A percentile compares a stretch with the other conserved stretches of the same genome.
These are phyloP conservation scores for Bergia sp. DNA, from an alignment of 92 coral and sea anemone species.

Conservation along the genomic window DNA sequence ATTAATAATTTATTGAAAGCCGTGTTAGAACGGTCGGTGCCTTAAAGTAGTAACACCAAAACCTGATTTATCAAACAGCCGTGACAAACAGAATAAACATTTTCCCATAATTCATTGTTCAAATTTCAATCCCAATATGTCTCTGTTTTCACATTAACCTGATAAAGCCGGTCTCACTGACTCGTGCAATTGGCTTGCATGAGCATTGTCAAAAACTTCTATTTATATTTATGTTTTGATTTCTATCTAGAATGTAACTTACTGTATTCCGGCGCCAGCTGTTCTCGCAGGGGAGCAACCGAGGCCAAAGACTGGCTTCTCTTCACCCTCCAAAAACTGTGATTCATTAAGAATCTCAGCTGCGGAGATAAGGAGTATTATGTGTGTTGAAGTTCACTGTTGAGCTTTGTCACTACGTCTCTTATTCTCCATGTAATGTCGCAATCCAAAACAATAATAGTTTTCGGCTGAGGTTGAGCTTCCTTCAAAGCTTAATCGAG, in stretches of 20 bases:
- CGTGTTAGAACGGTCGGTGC: neutral
- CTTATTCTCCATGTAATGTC: neutral
- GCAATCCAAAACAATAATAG: slow-evolving; percentile 3
- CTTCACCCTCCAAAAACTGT: slow-evolving; percentile 21
- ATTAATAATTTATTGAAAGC: neutral
- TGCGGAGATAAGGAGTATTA: neutral
- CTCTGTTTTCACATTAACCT: neutral
- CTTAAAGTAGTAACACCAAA: neutral
- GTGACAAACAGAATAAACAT: neutral
- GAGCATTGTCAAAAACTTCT: neutral
- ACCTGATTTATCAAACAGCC: neutral
- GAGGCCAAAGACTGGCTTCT: slow-evolving; percentile 17
- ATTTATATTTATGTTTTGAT: neutral
- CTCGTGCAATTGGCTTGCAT: neutral
- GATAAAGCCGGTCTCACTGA: neutral
- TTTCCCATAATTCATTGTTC: neutral
- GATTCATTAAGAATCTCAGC: slow-evolving; percentile 9
- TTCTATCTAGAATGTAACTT: neutral
- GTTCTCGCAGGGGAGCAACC: neutral
- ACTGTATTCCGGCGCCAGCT: neutral
- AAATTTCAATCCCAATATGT: neutral
- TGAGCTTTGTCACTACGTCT: neutral
- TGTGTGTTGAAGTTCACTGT: neutral
- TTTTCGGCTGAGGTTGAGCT: neutral
- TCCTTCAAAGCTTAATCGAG: no score